Percentiles rank a stretch among this genome's conserved stretches.
Conservation (phyloP, 64 coral and sea anemone species). For the Pachyseris speciosa region DNA sequence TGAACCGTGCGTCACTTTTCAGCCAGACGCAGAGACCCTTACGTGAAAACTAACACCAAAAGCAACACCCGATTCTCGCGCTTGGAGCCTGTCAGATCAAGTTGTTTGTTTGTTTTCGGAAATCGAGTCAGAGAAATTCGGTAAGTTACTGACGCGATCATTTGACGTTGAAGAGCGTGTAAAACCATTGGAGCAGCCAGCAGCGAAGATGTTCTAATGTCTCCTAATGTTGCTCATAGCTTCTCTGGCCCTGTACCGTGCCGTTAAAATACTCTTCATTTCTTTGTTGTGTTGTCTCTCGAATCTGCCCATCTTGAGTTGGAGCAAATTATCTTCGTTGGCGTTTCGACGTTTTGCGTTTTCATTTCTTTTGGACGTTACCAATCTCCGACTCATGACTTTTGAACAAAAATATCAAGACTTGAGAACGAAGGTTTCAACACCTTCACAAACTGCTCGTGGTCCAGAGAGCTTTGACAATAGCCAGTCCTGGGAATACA, state of each 20-base stretch:
- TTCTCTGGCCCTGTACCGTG: constrained; percentile 42
- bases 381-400: constrained; percentile 5
- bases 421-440: neutral
- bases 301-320: constrained; percentile 66
- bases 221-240: constrained; percentile 43
- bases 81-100: too few species aligned
- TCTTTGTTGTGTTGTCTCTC: constrained; percentile 73
- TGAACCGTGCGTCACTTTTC: too few species aligned
- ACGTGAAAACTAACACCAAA: too few species aligned
- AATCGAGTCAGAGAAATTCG: neutral
- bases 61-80: too few species aligned
- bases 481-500: too few species aligned
- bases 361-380: constrained; percentile 59
- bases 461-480: too few species aligned
- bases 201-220: neutral
- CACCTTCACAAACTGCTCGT: too few species aligned
- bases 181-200: neutral
- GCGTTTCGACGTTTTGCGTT: constrained; percentile 74
- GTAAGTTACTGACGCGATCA: too few species aligned
- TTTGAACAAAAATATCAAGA: neutral
- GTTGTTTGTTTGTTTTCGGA: neutral
- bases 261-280: constrained; percentile 63
- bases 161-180: too few species aligned
- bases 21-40: too few species aligned
- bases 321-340: constrained; percentile 63